Base-by-base conservation (phyloP, 1,140 invertebrate genomes). In the Aphidius ervi region DNA sequence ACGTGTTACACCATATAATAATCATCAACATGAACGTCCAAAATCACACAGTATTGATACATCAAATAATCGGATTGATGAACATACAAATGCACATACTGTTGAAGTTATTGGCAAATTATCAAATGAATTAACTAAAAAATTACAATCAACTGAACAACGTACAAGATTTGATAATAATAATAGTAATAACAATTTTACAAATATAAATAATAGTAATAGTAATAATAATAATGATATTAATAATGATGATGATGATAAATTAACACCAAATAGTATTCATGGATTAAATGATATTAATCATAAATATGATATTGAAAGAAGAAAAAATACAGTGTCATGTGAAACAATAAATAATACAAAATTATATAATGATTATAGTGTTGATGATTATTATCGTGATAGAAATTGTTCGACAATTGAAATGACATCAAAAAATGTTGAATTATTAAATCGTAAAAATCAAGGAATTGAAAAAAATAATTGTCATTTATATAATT, bases 341-440 rank as follows among this genome's bases (percentile, higher is more conserved):
- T 77, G 73, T 63, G 76, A 78, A 50, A 66, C 73, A 9, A 55
- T 66, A 31, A 31, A 31, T 31, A 31, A 31, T 31, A 31, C 23
- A 31, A 31, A 31, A 31, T 31, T 31, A 31, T 41, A 45, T 60
- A 8, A 37, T 43, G 40, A 39, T 53, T 31, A 50, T 5, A 56
- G 54, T 10, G 57, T 59, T 9, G 70, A 73, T 7, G 72, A 77
- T 46, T 73, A 75, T 43, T 78, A 76, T 59, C 68, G 74, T 39
- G 75, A 77, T n/a, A 70, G 69, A 46, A 74, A 31, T 31, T 1
- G 70, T 8, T 70, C 74, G 5, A 78, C 75, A 9, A 79, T 80
- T 56, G 78, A 79, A 48, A 80, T 80, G 78, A 80, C 78, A 45
- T 78, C 78, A 53, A 72, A 72, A 56, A 80, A 80, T 62, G 77